Evolutionary conservation across 2,888 invertebrate genomes (phyloP), one percentile per base, ranked within the genome.

Genomic region (Crepidodera aurea): DNA sequence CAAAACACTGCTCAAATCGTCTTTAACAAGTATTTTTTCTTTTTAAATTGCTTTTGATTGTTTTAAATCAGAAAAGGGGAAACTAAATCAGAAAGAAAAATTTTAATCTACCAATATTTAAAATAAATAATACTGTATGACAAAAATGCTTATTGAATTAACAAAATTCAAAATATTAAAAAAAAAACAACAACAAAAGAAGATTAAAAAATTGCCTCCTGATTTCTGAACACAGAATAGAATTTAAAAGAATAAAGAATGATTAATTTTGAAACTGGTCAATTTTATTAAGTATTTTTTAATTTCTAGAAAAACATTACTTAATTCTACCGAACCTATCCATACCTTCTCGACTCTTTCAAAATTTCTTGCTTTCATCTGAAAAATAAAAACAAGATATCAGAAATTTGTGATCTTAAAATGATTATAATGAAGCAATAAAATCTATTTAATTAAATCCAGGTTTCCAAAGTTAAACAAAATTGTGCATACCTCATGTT

Each of bases 311-410:
- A 56, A 67, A 63, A 55, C 51, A 62, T 51, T 32, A 51, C 27
- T 46, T 44, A 44, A 51, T 13, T 32, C 34, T 51, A 34, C 13
- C 48, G 54, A 57, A 55, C 22, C 12, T 59, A 62, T 57, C 69
- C 77, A 73, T 88, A 96, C 95, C 92, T 98, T 97, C 88, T 99
- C 99, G 40, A 99, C 99, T 80, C 92, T 92, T 82, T 99, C 99
- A 85, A 93, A 98, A 84, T 97, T 96, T 82, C 96, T 88, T 71
- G 93, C 90, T 82, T 97, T 97, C 90, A 99, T 94, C 95, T 96
- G 89, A 66, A 90, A 90, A 74, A 74, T 72, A 73, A 74, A 74
- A 37, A 29, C 15, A 34, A 51, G 7, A 29, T 27, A n/a, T n/a
- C n/a, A n/a, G n/a, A n/a, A n/a, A n/a, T n/a, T n/a, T n/a, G n/a